These are phyloP conservation scores for Loriculus beryllinus DNA, from an alignment of 2,797 vertebrate genomes.

Conservation along the genomic window DNA sequence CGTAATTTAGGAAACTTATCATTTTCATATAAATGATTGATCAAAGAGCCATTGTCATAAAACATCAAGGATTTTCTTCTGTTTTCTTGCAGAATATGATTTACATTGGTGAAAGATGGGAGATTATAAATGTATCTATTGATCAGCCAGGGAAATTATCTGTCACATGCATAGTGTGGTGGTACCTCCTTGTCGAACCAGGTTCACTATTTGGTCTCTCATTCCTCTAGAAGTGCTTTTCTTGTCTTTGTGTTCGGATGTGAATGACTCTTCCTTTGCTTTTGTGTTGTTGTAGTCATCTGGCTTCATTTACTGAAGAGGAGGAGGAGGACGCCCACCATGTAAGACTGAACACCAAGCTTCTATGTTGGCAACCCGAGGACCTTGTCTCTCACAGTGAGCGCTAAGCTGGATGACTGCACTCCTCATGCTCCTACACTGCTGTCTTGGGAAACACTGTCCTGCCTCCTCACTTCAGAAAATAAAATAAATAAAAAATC, in stretches of 20 bases:
- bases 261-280: background rate
- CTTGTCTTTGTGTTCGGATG: background rate
- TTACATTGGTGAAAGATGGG: background rate
- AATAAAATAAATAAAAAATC: background rate
- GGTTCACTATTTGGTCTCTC: background rate
- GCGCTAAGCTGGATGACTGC: background rate
- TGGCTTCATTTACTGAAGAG: background rate
- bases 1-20: background rate
- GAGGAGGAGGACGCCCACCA: background rate
- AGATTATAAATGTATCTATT: background rate
- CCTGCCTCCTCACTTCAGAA: background rate
- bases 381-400: background rate
- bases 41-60: background rate
- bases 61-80: background rate
- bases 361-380: background rate
- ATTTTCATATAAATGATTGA: background rate
- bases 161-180: rapidly evolving
- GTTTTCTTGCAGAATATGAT: background rate
- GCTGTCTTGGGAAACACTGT: background rate
- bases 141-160: background rate
- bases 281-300: background rate
- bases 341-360: rapidly evolving
- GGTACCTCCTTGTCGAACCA: background rate
- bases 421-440: background rate
- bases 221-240: background rate